Evolutionary conservation across 2,113 vertebrate genomes (phyloP), one percentile per base, ranked within the genome.

Genomic region (Bubo bubo): DNA sequence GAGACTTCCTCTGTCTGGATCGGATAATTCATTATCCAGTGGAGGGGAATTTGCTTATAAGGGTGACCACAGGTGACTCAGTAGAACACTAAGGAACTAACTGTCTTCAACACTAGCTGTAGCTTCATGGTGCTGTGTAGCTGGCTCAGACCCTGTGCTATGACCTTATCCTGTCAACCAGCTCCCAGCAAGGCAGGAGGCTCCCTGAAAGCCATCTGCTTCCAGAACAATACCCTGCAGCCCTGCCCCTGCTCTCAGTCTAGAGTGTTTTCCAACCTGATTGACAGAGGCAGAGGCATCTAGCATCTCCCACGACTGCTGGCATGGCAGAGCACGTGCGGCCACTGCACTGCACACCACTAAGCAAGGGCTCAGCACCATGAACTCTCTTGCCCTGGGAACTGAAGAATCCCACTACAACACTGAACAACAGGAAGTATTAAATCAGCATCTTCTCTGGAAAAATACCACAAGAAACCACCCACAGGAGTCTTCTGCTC

Each of bases 1-100:
- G 74, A 94, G 68, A 86, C 62, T 97, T 97, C 92, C 95, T 93
- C 79, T 63, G 87, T 96, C 92, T 94, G 88, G 89, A 86, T 90
- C 79, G 79, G 81, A 73, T 86, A 95, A 82, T 76, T 94, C 62
- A 24, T 47, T 94, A 95, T 34, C 89, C 81, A 86, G 64, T 6
- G 23, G 45, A 86, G 9, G 45, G 21, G 58, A 88, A 76, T 95
- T 77, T 93, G 53, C 74, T 94, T 84, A 4, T 76, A 53, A 72
- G 60, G 35, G 74, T 75, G 47, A 71, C 71, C 73, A 76, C 45
- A 72, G 55, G 32, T 58, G 43, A 32, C n/a, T 53, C 71, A 43
- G 70, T 75, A 24, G 41, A 88, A 68, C 32, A 35, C 59, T 67
- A 24, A 55, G 27, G 43, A 60, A 15, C 21, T 16, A 60, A 13